Base-by-base conservation (phyloP, 1,140 invertebrate species). In the Portunus trituberculatus region DNA sequence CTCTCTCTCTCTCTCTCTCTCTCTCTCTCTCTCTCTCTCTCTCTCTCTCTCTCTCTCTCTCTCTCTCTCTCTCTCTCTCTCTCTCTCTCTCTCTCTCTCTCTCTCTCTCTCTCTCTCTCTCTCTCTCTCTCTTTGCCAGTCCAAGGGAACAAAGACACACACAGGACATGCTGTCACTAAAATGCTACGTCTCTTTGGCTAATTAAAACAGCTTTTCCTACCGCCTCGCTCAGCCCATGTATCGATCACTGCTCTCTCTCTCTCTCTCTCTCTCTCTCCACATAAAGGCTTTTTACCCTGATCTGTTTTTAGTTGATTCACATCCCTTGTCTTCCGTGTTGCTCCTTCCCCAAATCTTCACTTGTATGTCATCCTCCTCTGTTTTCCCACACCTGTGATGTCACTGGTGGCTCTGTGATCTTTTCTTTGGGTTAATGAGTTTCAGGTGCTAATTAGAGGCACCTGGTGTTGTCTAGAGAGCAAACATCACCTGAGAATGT, bases 21-120 rank as follows among this genome's bases (percentile, higher is more conserved):
- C n/a, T n/a, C n/a, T n/a, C n/a, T n/a, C n/a, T n/a, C n/a, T n/a
- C n/a, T n/a, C n/a, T n/a, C n/a, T n/a, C n/a, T n/a, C n/a, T n/a
- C n/a, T n/a, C n/a, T n/a, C n/a, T n/a, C n/a, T n/a, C n/a, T n/a
- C n/a, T n/a, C n/a, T n/a, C n/a, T n/a, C n/a, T n/a, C n/a, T n/a
- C n/a, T n/a, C n/a, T n/a, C n/a, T 39, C 39, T 39, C 39, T 39
- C n/a, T 86, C 83, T 86, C n/a, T 86, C 14, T 86, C 83, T 86
- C 16, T 86, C 83, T 86, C 83, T 86, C 83, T 28, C 14, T 86
- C 83, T 25, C n/a, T 28, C n/a, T 86, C n/a, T 28, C n/a, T 25
- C 16, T 86, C n/a, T 25, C n/a, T 31, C 83, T 86, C 83, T 86
- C 52, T 20, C 52, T 59, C 52, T 20, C 52, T 20, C 12, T 20